Evolutionary conservation across 2,888 invertebrate species (phyloP), one percentile per base, ranked within the genome.

Genomic region (Tenthredo livida): DNA sequence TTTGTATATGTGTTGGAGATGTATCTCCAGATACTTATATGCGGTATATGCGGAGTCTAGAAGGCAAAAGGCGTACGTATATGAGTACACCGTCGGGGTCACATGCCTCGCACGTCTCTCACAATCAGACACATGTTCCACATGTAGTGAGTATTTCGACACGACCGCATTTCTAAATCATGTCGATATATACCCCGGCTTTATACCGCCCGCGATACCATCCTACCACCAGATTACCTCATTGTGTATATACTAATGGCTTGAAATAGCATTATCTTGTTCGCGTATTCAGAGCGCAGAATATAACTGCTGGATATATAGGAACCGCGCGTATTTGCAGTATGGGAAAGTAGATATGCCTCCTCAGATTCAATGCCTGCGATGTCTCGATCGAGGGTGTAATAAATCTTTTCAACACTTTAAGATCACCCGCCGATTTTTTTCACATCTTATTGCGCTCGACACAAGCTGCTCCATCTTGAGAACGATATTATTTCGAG

Each of bases 331-430:
- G 75, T 65, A 70, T 7, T 29, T 89, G 88, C 88, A 67, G 86
- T 88, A 90, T 90, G 91, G 89, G 92, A 92, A 92, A 92, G 92
- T 91, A n/a, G n/a, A n/a, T n/a, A 88, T 86, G 86, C 50, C 85
- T 86, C 40, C 33, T 58, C 25, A 6, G 58, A 40, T 37, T n/a
- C 33, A 54, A 33, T 21, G 37, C 21, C 25, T 77, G n/a, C n/a
- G 12, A 33, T n/a, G 40, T 58, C 61, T 43, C 15, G 80, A 80
- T 61, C 80, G 58, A 85, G 86, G 73, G 84, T 86, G 88, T 87
- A 89, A 92, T 92, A 91, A 92, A 92, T 92, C 92, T 92, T 89
- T 87, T 89, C 89, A 91, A 91, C 92, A 91, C 92, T 92, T 90
- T 88, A 89, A 61, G 61, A 40, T 80, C 33, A n/a, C n/a, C n/a